Evolutionary conservation across 2,888 invertebrate species (phyloP), one percentile per base, ranked within the genome.

Genomic region (Tromatobia lineatoria): DNA sequence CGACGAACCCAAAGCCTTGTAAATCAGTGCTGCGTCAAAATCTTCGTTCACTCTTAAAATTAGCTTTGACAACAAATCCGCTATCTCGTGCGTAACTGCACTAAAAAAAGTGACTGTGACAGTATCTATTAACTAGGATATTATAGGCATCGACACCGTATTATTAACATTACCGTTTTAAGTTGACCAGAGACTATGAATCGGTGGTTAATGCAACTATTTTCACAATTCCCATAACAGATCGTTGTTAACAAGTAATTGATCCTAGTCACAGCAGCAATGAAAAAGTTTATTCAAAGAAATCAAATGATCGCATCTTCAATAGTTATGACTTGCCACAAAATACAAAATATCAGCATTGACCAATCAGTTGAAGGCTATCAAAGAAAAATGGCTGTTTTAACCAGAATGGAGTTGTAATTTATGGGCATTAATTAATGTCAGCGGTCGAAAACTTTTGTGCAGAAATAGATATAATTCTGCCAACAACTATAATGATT

Each of bases 1-100:
- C 78, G 77, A 80, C 78, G 81, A 71, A 75, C 77, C 74, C 78
- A 64, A 85, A 79, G 70, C 61, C 70, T 81, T 78, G 74, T 74
- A 75, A 84, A 73, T 81, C 71, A 45, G 38, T 82, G 82, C 74
- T 78, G 54, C 66, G 59, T 66, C 64, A 75, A 81, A 64, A 61
- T 29, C 45, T 18, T 29, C 29, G 11, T 20, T 54, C 20, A 1
- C 8, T 11, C 11, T 54, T 54, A 8, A 11, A 20, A 54, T 54
- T 54, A 54, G 52, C 20, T 20, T 8, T 18, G 50, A 50, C 3
- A 7, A n/a, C 3, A 47, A 47, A n/a, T 47, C 47, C 15, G 3
- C 1, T 11, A n/a, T 13, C 47, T 47, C 0, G n/a, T n/a, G 3
- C 47, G 47, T n/a, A 15, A 47, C n/a, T 1, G 15, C 47, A 4